Conservation (phyloP, 1,140 invertebrate genomes). For the Eupeodes corollae region DNA sequence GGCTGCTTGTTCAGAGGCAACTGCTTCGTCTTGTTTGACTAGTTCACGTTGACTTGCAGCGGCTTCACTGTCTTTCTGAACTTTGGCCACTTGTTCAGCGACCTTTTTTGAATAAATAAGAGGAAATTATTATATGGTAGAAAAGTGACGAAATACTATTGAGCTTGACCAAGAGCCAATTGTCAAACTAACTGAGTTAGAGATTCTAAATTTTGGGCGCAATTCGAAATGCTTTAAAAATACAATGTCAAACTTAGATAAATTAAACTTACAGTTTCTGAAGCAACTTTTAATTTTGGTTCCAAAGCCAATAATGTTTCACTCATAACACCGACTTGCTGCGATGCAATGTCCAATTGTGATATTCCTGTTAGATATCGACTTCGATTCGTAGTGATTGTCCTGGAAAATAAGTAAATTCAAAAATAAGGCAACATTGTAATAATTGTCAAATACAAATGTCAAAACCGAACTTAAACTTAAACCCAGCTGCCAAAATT, state of each 20-base stretch:
- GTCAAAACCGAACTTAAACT: too few relatives aligned
- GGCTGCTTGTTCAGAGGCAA: constrained; percentile 57
- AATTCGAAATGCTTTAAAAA: too few relatives aligned
- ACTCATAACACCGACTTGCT: constrained; percentile 77
- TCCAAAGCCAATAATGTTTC: constrained; percentile 72
- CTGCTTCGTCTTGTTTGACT: constrained; percentile 47
- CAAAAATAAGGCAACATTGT: not conserved
- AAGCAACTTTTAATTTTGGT: constrained; percentile 76
- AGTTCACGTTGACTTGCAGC: constrained; percentile 47
- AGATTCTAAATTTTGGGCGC: too few relatives aligned
- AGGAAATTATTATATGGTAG: not conserved
- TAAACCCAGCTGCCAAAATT: too few relatives aligned
- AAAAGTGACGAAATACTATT: not conserved
- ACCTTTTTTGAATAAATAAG: constrained; percentile 1
- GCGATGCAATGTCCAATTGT: constrained; percentile 71
- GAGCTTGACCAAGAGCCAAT: not conserved
- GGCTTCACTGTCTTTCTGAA: constrained; percentile 51
- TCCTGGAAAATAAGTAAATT: constrained; percentile 26
- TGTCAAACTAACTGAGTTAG: not conserved
- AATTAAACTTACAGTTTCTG: constrained; percentile 40
- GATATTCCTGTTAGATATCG: constrained; percentile 80
- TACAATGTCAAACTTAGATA: too few relatives aligned
- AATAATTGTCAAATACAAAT: not conserved
- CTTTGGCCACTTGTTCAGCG: constrained; percentile 50
- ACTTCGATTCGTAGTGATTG: constrained; percentile 45